These are phyloP conservation scores for Agriotes lineatus DNA, from an alignment of 2,888 invertebrate genomes.

Conservation along the genomic window DNA sequence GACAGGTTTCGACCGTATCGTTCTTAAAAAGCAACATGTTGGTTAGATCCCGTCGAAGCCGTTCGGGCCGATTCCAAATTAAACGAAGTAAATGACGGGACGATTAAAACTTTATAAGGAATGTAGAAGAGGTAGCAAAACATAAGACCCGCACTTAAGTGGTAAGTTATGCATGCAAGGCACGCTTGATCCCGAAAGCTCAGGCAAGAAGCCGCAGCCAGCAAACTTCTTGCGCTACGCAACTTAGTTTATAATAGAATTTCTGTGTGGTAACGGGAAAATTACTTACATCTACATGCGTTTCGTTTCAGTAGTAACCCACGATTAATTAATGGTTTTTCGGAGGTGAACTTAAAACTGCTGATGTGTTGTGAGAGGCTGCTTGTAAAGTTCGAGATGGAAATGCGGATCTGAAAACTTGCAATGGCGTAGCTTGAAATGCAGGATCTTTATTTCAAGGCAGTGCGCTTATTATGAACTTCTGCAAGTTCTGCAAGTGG, in stretches of 20 bases:
- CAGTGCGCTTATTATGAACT: not conserved
- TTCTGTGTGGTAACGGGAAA: slow-evolving; percentile 22
- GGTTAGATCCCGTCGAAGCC: too few species aligned
- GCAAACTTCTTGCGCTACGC: slow-evolving; percentile 23
- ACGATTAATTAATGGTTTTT: not conserved
- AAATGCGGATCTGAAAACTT: too few species aligned
- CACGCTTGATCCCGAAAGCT: slow-evolving; percentile 30
- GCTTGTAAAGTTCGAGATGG: too few species aligned
- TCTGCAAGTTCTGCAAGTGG: not conserved
- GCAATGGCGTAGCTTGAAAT: too few species aligned
- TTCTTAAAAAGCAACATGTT: too few species aligned
- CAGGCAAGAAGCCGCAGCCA: slow-evolving; percentile 34
- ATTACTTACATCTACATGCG: slow-evolving; percentile 22
- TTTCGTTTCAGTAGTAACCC: not conserved
- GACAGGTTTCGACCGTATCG: too few species aligned
- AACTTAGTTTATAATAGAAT: slow-evolving; percentile 32
- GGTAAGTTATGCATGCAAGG: slow-evolving; percentile 35
- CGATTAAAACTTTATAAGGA: slow-evolving; percentile 29
- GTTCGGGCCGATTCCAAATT: not conserved
- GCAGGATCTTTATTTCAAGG: not conserved
- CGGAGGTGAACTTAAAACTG: too few species aligned
- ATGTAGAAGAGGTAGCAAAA: slow-evolving; percentile 23
- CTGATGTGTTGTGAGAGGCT: too few species aligned
- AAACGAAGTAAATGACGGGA: not conserved
- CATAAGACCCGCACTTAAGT: slow-evolving; percentile 28